Base-by-base conservation (phyloP, 2,113 vertebrate genomes). In the Thalassarche chlororhynchos region DNA sequence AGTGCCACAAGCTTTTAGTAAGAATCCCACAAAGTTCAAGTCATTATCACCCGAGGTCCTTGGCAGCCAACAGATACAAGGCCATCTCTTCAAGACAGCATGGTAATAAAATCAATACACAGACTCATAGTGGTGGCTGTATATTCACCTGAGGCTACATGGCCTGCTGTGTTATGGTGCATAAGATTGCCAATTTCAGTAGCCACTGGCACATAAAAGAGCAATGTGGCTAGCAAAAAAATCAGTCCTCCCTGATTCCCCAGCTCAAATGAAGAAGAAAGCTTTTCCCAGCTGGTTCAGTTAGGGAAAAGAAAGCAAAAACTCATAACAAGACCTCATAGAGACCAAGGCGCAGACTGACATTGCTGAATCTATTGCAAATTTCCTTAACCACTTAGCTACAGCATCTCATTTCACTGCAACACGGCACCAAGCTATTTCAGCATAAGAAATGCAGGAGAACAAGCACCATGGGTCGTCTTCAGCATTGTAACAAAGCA, bases 81-180 rank as follows among this genome's bases (percentile, higher is more conserved):
- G 52, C 32, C 44, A 68, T 47, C 47, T 91, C 47, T 82, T 81
- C 77, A 89, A 81, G 81, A 24, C 57, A 91, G 29, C 61, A 44
- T 24, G 38, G 87, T 55, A 93, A 87, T 81, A 87, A 95, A 95
- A 96, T 86, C 92, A 80, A 79, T 87, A 83, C 34, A 84, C 60
- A 58, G 42, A 70, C 60, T 54, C 60, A n/a, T 6, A 84, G 75
- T 40, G 18, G 31, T 75, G 52, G n/a, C 52, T 90, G 12, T 77
- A 31, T 58, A 36, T 65, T 95, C 80, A 87, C 69, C 64, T 70
- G 40, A 49, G 72, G 84, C 89, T 89, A 74, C 61, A 81, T 0
- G 23, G 60, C 64, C 68, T 87, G 28, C 60, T 96, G 54, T 81
- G 68, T 62, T 92, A 77, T n/a, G n/a, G n/a, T n/a, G n/a, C n/a